phyloP scores from a whole-genome alignment of 2,113 vertebrate genomes.

The Theropithecus gelada region DNA sequence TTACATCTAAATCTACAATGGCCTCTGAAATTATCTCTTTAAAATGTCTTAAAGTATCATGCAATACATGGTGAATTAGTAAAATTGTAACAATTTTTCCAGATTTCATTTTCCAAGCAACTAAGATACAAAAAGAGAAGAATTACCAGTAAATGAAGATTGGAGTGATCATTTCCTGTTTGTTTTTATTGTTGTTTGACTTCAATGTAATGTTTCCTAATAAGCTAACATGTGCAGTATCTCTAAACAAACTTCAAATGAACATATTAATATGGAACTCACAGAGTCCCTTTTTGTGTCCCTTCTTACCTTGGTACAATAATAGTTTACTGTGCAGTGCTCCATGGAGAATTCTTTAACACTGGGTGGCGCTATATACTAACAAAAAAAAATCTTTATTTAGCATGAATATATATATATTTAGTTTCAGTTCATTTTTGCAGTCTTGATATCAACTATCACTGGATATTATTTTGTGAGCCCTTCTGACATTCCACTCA shows the following conservation, averaged over 20 bases:
- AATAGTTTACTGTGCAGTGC: background rate
- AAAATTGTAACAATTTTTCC: background rate
- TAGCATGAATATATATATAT: background rate
- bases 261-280: background rate
- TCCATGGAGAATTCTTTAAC: slow-evolving; percentile 52
- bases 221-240: background rate
- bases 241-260: background rate
- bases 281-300: background rate
- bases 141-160: background rate
- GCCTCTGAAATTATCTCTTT: slow-evolving; percentile 35
- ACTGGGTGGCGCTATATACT: slow-evolving; percentile 76
- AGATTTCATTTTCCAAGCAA: background rate
- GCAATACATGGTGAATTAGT: slow-evolving; percentile 22
- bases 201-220: background rate
- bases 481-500: slow-evolving; percentile 43
- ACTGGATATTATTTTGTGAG: slow-evolving; percentile 27
- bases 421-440: slow-evolving; percentile 18
- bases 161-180: background rate
- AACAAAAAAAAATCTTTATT: slow-evolving; percentile 68
- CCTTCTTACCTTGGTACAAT: background rate
- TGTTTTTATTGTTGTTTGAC: background rate
- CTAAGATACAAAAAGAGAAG: background rate
- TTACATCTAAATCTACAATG: background rate
- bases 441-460: slow-evolving; percentile 14
- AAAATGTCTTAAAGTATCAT: slow-evolving; percentile 1